Percentiles rank a stretch among this genome's conserved stretches.
phyloP scores from a whole-genome alignment of 2,888 invertebrate species.

The Chironomus riparius region DNA sequence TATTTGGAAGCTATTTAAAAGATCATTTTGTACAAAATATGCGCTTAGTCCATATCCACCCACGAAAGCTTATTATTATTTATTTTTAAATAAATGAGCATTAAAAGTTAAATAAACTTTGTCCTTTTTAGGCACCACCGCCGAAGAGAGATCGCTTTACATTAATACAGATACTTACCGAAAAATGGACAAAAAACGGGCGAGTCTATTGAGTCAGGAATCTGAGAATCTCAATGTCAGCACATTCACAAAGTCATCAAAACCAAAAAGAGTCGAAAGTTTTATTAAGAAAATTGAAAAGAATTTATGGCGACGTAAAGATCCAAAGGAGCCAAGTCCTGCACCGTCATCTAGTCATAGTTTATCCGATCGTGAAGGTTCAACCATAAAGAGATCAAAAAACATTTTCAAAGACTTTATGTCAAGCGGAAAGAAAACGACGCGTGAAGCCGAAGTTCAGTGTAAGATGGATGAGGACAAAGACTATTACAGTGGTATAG shows the following conservation, averaged over 20 bases:
- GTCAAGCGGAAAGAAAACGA: conserved; percentile 3
- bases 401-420: conserved; percentile 17
- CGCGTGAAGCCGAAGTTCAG: conserved; percentile 14
- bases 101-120: background rate
- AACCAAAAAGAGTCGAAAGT: conserved; percentile 23
- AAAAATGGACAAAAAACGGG: conserved; percentile 12
- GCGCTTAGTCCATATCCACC: too few species aligned
- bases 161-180: conserved; percentile 20
- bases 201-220: conserved; percentile 8
- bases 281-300: conserved; percentile 20
- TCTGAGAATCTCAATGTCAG: conserved; percentile 8
- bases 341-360: conserved; percentile 1
- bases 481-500: conserved; percentile 15
- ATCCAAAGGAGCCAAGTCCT: conserved; percentile 16
- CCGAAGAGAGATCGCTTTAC: conserved; percentile 8
- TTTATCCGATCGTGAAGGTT: background rate
- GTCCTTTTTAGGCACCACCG: background rate
- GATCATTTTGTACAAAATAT: too few species aligned
- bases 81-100: background rate
- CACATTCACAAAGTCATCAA: conserved; percentile 21
- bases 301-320: conserved; percentile 18
- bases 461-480: conserved; percentile 23
- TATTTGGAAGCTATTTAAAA: too few species aligned
- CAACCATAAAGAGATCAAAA: conserved; percentile 10
- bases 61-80: too few species aligned